A percentile compares a stretch with the other conserved stretches of the same genome.
These are phyloP conservation scores for Pissodes strobi DNA, from an alignment of 1,140 invertebrate genomes.

Conservation along the genomic window DNA sequence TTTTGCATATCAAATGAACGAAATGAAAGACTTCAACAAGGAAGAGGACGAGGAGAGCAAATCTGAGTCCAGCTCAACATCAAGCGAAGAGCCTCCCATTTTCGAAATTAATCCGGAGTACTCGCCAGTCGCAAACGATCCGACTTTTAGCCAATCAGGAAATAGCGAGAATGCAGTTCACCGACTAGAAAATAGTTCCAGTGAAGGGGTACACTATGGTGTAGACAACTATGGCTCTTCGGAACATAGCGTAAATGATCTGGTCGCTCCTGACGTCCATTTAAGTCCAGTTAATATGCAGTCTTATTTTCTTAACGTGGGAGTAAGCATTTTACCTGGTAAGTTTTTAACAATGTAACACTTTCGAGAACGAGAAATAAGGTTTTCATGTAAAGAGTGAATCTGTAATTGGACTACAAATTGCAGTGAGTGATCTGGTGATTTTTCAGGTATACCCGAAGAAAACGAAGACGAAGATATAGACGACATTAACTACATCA, in stretches of 20 bases:
- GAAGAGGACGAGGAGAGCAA: constrained; percentile 1
- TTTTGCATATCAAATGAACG: constrained; percentile 35
- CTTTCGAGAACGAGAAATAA: no score
- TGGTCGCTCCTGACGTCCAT: neutral
- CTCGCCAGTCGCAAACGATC: neutral
- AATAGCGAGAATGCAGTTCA: neutral
- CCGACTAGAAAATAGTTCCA: neutral
- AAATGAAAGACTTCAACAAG: constrained; percentile 28
- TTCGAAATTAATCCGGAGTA: neutral
- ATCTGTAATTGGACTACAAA: no score
- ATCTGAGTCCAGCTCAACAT: neutral
- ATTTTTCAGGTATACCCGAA: constrained; percentile 40
- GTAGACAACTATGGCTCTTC: constrained; percentile 4
- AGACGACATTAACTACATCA: constrained; percentile 33
- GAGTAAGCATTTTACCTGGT: constrained; percentile 42
- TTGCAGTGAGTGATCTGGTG: no score
- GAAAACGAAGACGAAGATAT: constrained; percentile 40
- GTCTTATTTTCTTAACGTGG: constrained; percentile 36
- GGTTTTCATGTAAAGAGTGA: no score
- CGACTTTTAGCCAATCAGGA: neutral
- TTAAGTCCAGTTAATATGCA: constrained; percentile 33
- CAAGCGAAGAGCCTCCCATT: neutral
- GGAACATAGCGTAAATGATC: constrained; percentile 4
- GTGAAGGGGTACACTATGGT: neutral
- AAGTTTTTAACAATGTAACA: neutral